phyloP scores from a whole-genome alignment of 1,140 invertebrate species.

The Halesus radiatus region DNA sequence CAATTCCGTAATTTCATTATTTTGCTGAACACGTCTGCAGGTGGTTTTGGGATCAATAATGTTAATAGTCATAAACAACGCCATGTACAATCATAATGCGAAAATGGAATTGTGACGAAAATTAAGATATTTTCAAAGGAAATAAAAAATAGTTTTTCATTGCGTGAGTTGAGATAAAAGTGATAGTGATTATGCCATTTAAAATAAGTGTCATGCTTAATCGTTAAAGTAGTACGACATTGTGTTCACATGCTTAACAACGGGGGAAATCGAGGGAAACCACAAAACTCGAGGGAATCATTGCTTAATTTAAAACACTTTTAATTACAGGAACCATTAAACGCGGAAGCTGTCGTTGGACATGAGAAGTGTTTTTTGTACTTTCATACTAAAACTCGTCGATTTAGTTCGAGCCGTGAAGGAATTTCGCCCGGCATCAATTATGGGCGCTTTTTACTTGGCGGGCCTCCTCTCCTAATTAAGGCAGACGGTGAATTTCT shows the following conservation, averaged over 20 bases:
- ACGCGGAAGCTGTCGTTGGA: background rate
- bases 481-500: constrained; percentile 55
- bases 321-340: background rate
- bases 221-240: too few relatives aligned
- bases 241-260: too few relatives aligned
- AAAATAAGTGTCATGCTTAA: too few relatives aligned
- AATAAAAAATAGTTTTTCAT: too few relatives aligned
- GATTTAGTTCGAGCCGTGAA: constrained; percentile 34
- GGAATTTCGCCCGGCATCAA: constrained; percentile 54
- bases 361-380: constrained; percentile 33
- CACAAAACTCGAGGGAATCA: too few relatives aligned
- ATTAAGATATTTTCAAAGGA: too few relatives aligned
- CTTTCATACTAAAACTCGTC: constrained; percentile 13
- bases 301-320: background rate
- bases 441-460: constrained; percentile 52
- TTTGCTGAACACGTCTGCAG: background rate
- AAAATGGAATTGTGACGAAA: too few relatives aligned
- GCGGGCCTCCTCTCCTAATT: constrained; percentile 53
- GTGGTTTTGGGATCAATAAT: background rate
- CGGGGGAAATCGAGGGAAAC: too few relatives aligned
- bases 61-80: too few relatives aligned
- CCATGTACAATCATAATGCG: too few relatives aligned
- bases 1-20: background rate
- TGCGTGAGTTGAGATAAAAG: too few relatives aligned
- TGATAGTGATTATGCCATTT: too few relatives aligned